A percentile compares a stretch with the other conserved stretches of the same genome.
These are phyloP conservation scores for Brachyptera risi DNA, from an alignment of 2,888 invertebrate genomes.

Conservation along the genomic window DNA sequence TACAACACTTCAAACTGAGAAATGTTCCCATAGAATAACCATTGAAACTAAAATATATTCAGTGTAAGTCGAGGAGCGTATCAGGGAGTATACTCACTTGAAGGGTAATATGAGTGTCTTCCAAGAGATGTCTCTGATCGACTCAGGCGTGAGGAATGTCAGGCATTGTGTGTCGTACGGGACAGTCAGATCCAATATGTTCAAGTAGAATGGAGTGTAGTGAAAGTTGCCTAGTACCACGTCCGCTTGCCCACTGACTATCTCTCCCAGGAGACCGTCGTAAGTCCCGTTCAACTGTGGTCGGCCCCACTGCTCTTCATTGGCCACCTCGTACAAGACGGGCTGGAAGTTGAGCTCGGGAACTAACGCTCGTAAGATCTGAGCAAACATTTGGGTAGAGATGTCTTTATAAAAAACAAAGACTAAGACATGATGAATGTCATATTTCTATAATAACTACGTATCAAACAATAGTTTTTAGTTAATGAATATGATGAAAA, in stretches of 20 bases:
- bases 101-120: slow-evolving; percentile 77
- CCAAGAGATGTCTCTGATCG: slow-evolving; percentile 78
- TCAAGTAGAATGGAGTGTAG: slow-evolving; percentile 63
- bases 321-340: slow-evolving; percentile 59
- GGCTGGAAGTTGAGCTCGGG: slow-evolving; percentile 68
- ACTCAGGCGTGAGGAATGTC: slow-evolving; percentile 79
- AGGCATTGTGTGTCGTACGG: slow-evolving; percentile 81
- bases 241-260: slow-evolving; percentile 58
- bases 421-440: slow-evolving; percentile 5
- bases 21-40: too few species aligned
- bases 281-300: slow-evolving; percentile 59
- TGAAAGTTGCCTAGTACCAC: slow-evolving; percentile 74
- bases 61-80: too few species aligned
- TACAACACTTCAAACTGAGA: too few species aligned
- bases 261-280: slow-evolving; percentile 60
- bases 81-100: too few species aligned
- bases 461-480: too few species aligned
- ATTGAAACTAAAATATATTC: too few species aligned
- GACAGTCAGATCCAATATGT: slow-evolving; percentile 66
- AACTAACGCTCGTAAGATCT: slow-evolving; percentile 64
- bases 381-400: too few species aligned
- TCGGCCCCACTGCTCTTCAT: slow-evolving; percentile 67
- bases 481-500: slow-evolving; percentile 26
- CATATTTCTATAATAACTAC: too few species aligned
- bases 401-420: too few species aligned